Evolutionary conservation across 2,888 invertebrate species (phyloP), one percentile per base, ranked within the genome.

Genomic region (Caenorhabditis uteleia): DNA sequence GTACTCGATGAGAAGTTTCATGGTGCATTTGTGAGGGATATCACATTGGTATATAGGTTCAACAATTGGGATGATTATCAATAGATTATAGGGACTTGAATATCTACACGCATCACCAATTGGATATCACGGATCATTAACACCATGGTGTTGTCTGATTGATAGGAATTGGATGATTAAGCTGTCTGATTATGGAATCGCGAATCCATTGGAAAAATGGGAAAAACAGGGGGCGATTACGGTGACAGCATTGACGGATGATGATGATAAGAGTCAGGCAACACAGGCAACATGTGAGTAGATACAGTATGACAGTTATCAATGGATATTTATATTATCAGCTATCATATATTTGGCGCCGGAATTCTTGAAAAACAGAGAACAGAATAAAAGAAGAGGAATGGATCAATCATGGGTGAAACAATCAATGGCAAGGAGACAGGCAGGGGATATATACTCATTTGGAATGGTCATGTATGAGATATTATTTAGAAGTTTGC

Each of bases 1-100:
- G 92, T 92, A 85, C 87, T 97, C 85, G 95, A 97, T 86, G 89
- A 90, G 85, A 92, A 95, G 89, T 95, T 97, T 86, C 91, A 95
- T 85, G 93, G 95, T 74, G 95, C 95, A 69, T 88, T 97, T 84
- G 90, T 95, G 84, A 91, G 93, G 88, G 97, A 97, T 89, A 91
- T 97, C 88, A 91, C 95, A 85, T 49, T 75, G 61, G 75, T 75
- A 39, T 29, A 58, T 56, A 40, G 14, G 20, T 16, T 6, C 4
- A 33, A 34, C 14, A 10, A 14, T 14, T 33, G 16, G 14, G 20
- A 27, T 18, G 7, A 18, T 25, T 26, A 4, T 20, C 14, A 18
- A 14, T 21, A 12, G 12, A 7, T 20, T 55, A 21, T 39, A 77
- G 78, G 81, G 81, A 8, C 64, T 81, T 27, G 81, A 81, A 59